Base-by-base conservation (phyloP, 2,888 invertebrate genomes). In the Sesia bembeciformis region DNA sequence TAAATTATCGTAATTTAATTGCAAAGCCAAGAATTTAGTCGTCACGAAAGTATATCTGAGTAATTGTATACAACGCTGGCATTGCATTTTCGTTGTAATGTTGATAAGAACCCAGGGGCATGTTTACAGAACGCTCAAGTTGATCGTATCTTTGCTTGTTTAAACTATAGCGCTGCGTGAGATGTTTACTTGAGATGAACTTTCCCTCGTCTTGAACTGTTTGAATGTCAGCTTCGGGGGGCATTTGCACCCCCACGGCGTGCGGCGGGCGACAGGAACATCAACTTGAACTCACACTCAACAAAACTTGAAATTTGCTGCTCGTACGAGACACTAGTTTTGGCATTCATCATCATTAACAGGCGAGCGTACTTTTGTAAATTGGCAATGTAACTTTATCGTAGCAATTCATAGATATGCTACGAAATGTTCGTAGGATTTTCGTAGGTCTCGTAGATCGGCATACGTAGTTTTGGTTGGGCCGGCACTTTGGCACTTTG, bases 61-160 rank as follows among this genome's bases (percentile, higher is more conserved):
- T 41, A 41, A 7, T 41, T 41, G 41, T 5, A 6, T 41, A 41
- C 7, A 41, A 41, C 41, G 23, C 23, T 23, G 23, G 2, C 23
- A 23, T 23, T 41, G 41, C 5, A 7, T 41, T 7, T 41, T 41
- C 5, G 5, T 41, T 41, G 41, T 5, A 41, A 41, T 23, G 23
- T 5, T 41, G 7, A 41, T 5, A 7, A 6, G 41, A 8, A 8
- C 5, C n/a, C 8, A 8, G n/a, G 40, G 43, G 50, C 43, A 50
- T 59, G 52, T 59, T 55, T 54, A 49, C 53, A 50, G 23, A 55
- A 39, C 56, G 39, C 51, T 56, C 53, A 54, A 58, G 52, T 52
- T 53, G 46, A 46, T 39, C 39, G 46, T 53, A 46, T 53, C 53
- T 53, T 40, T 56, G 52, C 51, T 53, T 53, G 53, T 49, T 53